phyloP scores from a whole-genome alignment of 2,888 invertebrate species.

The Heliconius ismenius region DNA sequence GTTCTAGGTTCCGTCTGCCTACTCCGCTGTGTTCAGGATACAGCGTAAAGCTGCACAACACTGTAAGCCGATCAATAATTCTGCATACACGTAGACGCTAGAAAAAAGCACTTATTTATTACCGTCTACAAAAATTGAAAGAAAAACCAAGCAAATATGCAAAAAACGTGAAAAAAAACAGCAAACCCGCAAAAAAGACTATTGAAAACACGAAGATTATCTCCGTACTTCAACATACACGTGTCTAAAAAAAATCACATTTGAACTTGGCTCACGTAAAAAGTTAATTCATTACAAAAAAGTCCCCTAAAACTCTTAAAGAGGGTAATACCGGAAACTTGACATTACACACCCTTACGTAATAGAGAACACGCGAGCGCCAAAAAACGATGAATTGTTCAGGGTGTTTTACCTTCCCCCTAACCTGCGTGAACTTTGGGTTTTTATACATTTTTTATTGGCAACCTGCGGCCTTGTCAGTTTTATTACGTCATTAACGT shows the following conservation, averaged over 20 bases:
- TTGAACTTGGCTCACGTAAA: constrained; percentile 22
- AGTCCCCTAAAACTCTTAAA: constrained; percentile 51
- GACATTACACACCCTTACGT: constrained; percentile 64
- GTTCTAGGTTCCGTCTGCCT: no score
- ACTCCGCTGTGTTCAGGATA: no score
- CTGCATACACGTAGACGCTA: background rate
- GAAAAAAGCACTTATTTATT: background rate
- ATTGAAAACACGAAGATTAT: background rate
- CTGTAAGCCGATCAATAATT: background rate
- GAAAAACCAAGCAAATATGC: background rate
- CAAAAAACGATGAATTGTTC: constrained; percentile 70
- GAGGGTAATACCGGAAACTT: constrained; percentile 72
- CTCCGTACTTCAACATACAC: constrained; percentile 23
- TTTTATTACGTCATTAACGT: background rate
- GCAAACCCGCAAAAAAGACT: background rate
- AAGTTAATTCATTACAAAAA: constrained; percentile 40
- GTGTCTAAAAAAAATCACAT: constrained; percentile 36
- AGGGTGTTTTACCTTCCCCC: constrained; percentile 65
- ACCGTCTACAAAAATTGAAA: background rate
- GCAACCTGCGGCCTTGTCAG: constrained; percentile 16
- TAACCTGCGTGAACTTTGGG: constrained; percentile 49
- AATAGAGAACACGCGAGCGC: constrained; percentile 67
- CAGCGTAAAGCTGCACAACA: background rate
- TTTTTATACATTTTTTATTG: constrained; percentile 46
- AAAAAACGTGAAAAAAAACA: background rate